These are phyloP conservation scores for Amphiprion clarkii DNA, from an alignment of 2,797 vertebrate genomes.

Conservation along the genomic window DNA sequence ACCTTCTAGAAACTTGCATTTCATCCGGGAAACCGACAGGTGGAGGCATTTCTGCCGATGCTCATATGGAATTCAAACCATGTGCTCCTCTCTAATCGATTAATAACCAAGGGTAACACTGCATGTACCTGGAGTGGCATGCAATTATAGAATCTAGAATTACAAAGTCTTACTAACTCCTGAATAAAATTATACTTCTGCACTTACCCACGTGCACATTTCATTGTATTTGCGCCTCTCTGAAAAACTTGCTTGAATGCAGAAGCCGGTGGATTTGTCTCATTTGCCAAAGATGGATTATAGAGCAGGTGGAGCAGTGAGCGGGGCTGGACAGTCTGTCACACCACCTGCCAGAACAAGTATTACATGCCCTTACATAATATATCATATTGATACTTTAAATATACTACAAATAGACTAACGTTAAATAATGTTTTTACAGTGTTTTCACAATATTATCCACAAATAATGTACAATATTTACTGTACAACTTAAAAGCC, in stretches of 20 bases:
- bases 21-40: constrained; percentile 66
- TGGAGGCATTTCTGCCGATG: constrained; percentile 63
- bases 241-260: not conserved
- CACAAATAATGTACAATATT: too few relatives aligned
- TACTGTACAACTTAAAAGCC: too few relatives aligned
- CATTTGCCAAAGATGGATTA: constrained; percentile 53
- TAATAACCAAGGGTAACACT: not conserved
- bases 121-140: not conserved
- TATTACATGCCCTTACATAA: not conserved
- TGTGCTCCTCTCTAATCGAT: constrained; percentile 22
- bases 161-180: not conserved
- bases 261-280: constrained; percentile 9
- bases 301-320: constrained; percentile 25
- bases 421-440: not conserved
- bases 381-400: not conserved
- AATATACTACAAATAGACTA: too few relatives aligned
- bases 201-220: not conserved
- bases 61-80: constrained; percentile 23
- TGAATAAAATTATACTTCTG: not conserved
- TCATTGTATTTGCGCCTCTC: not conserved
- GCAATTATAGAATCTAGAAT: not conserved
- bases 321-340: constrained; percentile 45
- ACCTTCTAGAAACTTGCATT: constrained; percentile 87
- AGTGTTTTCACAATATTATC: not conserved
- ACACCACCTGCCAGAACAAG: constrained; percentile 49